Evolutionary conservation across 2,113 vertebrate species (phyloP).

Genomic region (Barnardius zonarius): DNA sequence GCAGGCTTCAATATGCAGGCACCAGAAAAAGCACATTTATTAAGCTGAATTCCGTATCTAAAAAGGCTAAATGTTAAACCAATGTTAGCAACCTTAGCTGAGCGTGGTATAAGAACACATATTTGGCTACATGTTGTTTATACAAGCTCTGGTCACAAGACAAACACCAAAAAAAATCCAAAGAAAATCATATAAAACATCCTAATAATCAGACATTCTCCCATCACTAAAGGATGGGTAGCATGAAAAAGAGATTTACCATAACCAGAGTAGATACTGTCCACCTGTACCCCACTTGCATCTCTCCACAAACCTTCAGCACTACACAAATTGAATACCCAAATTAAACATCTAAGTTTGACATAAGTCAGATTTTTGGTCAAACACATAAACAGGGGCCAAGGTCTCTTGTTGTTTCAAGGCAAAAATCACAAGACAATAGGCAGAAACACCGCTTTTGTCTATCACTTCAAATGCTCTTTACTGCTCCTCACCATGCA

Average conservation of each 20-base stretch:
- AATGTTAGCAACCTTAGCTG: neutral
- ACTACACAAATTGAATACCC: neutral
- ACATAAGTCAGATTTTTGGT: neutral
- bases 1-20: neutral
- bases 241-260: neutral
- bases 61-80: neutral
- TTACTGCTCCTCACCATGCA: neutral
- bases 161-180: neutral
- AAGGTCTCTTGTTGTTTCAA: neutral
- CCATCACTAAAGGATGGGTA: neutral
- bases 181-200: neutral
- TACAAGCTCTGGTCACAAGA: neutral
- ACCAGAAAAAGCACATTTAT: neutral
- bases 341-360: neutral
- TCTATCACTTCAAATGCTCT: neutral
- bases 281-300: neutral
- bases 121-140: neutral
- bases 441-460: neutral
- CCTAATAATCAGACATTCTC: neutral
- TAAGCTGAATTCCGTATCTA: neutral
- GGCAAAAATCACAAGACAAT: neutral
- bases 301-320: neutral
- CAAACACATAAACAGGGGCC: neutral
- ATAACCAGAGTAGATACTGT: neutral
- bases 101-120: neutral